Evolutionary conservation across 2,113 vertebrate genomes (phyloP), one percentile per base, ranked within the genome.

Genomic region (Bufo gargarizans): DNA sequence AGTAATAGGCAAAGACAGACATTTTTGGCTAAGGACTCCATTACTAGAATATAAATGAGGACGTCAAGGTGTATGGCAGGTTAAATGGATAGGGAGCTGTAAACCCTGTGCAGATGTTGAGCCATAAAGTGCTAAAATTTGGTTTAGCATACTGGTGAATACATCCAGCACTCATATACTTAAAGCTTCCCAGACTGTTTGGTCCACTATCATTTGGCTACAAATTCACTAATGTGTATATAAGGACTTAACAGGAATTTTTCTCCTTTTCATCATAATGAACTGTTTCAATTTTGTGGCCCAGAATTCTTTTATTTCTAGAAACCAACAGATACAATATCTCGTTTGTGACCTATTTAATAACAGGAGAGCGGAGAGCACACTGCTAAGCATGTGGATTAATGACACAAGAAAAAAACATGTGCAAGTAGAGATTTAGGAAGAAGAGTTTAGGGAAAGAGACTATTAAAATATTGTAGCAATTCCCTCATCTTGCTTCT

Each of bases 391-490:
- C 49, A 19, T 55, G 47, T 53, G 59, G 63, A 71, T 67, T 84
- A 69, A 84, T 84, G 45, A 65, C 47, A 65, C 10, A 50, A 50
- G 47, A 49, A 71, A 71, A 45, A 81, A 61, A 58, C n/a, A 59
- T 74, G 71, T 74, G 71, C 71, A 74, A 33, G 63, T 16, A 69
- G 20, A 55, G 50, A 84, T 55, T 86, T 79, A 65, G 17, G 58
- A 77, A 50, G 20, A 77, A 79, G 59, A 65, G 63, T 86, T 67
- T 55, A 53, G 69, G 19, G 47, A 17, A 10, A 16, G 47, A 43
- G 59, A 33, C 59, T 87, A 81, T 81, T 87, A 81, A 87, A 87
- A 71, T 72, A 65, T 72, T 81, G 47, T 67, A 72, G 50, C 77
- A 81, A 72, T 81, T 67, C 49, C 53, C 33, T 80, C 78, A 82